These are phyloP conservation scores for Leptogaster cylindrica DNA, from an alignment of 2,888 invertebrate species.

Conservation along the genomic window DNA sequence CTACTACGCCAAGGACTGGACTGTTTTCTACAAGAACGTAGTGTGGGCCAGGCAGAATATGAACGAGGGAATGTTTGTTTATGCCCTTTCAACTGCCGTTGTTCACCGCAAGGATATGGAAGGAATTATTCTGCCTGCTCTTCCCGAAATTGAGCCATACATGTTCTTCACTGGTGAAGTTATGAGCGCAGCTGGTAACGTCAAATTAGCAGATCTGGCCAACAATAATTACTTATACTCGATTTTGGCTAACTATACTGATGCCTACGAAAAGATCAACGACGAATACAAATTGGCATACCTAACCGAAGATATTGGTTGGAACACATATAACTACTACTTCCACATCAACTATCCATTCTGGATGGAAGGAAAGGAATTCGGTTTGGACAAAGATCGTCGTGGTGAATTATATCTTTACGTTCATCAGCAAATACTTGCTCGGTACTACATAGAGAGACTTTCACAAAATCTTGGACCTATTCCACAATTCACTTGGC, in stretches of 20 bases:
- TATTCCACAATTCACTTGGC: slow-evolving; percentile 67
- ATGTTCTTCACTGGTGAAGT: slow-evolving; percentile 74
- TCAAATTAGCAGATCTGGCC: slow-evolving; percentile 63
- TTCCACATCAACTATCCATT: slow-evolving; percentile 68
- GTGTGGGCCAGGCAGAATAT: slow-evolving; percentile 71
- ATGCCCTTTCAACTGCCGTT: slow-evolving; percentile 69
- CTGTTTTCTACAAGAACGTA: slow-evolving; percentile 73
- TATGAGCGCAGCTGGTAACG: slow-evolving; percentile 70
- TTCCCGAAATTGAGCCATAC: slow-evolving; percentile 76
- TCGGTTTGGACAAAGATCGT: slow-evolving; percentile 65
- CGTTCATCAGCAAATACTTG: slow-evolving; percentile 71
- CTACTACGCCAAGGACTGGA: slow-evolving; percentile 73
- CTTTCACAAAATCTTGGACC: slow-evolving; percentile 73
- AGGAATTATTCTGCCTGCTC: slow-evolving; percentile 71
- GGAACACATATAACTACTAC: slow-evolving; percentile 72
- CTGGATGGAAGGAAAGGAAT: slow-evolving; percentile 68
- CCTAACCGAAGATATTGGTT: slow-evolving; percentile 74
- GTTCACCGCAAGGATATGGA: slow-evolving; percentile 70
- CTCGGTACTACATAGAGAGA: slow-evolving; percentile 79
- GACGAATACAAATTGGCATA: slow-evolving; percentile 69
- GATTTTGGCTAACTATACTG: slow-evolving; percentile 67
- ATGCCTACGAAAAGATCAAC: slow-evolving; percentile 61
- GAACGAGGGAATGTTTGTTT: slow-evolving; percentile 74
- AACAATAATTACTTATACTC: slow-evolving; percentile 63
- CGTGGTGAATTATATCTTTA: slow-evolving; percentile 72